Conservation (phyloP, 2,797 vertebrate genomes). For the Varecia variegata region DNA sequence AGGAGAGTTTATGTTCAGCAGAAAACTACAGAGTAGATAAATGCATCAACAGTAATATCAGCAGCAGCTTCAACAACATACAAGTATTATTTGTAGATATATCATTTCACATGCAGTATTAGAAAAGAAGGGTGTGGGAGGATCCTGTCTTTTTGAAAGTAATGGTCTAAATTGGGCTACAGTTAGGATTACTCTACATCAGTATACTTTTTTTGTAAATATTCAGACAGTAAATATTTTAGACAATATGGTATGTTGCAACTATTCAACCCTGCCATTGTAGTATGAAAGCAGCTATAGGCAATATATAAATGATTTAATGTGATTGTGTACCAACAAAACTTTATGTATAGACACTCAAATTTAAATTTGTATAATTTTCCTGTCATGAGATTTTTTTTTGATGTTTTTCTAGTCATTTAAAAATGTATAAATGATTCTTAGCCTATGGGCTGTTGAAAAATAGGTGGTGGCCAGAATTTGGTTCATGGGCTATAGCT, state of each 20-base stretch:
- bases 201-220: not conserved
- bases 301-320: not conserved
- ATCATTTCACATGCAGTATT: not conserved
- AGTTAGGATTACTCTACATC: not conserved
- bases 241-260: not conserved
- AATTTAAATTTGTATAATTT: not conserved
- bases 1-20: not conserved
- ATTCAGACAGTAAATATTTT: not conserved
- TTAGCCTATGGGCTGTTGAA: not conserved
- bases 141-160: not conserved
- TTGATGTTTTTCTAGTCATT: not conserved
- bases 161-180: not conserved
- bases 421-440: not conserved
- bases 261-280: not conserved
- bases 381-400: not conserved
- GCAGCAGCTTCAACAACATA: not conserved
- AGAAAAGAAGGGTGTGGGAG: not conserved
- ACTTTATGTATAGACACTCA: not conserved
- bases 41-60: not conserved
- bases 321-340: not conserved
- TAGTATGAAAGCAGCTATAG: not conserved
- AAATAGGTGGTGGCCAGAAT: not conserved
- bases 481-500: not conserved
- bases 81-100: not conserved
- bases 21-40: not conserved